Evolutionary conservation across 2,797 vertebrate genomes (phyloP), one percentile per base, ranked within the genome.

Genomic region (Sitta carolinensis): DNA sequence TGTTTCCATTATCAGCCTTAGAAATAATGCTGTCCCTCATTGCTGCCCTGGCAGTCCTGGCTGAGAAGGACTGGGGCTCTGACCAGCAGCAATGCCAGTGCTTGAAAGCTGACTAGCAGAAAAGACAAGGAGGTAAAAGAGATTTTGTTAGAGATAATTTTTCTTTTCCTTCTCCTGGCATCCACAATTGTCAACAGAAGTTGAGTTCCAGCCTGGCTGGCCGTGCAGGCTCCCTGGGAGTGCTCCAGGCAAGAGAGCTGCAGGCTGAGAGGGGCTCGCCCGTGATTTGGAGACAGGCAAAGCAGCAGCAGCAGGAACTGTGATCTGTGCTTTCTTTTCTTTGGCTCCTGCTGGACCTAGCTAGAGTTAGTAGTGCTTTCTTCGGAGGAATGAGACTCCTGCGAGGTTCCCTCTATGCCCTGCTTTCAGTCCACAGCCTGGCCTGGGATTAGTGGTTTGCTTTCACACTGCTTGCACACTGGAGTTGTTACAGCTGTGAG

Each of bases 401-500:
- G 70, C 64, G 40, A 67, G 17, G 27, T 68, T 42, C 38, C 16
- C 22, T 82, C 27, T 27, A 5, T 48, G 30, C 40, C 48, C 54
- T 88, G 47, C 47, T 62, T 68, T 52, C 58, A 58, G 69, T 51
- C 51, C 67, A 13, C 59, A 79, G 58, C 34, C 66, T 62, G 51
- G 82, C n/a, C 72, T 80, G 73, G 80, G 83, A 73, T 91, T 38
- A 89, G 88, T 40, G 80, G 59, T 82, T 95, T 95, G 63, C 74
- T 52, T 42, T 91, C 70, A 30, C 17, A 4, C 64, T 43, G 68
- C 75, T 52, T 72, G 90, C n/a, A 11, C 26, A 2, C 66, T 16
- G 15, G 62, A 91, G 93, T 87, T 92, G 73, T 87, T 89, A 81
- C 89, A 95, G 94, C 94, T 94, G 92, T 27, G 58, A 92, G 92